Percentiles rank a stretch among this genome's conserved stretches.
phyloP scores from a whole-genome alignment of 53 echinoderm and acorn worm species.

The Paracentrotus lividus region DNA sequence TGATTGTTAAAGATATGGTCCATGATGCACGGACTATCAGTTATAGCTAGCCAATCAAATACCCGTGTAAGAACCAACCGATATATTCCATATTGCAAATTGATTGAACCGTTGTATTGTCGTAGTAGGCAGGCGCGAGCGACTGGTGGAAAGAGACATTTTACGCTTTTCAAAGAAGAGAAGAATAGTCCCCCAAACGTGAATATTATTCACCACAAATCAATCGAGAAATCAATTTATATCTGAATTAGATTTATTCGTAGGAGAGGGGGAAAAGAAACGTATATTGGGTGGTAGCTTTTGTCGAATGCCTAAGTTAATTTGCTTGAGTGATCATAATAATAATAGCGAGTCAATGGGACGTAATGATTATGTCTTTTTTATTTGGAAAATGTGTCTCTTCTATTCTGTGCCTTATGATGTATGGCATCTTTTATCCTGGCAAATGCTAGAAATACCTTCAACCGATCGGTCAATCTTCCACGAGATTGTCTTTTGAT shows the following conservation, averaged over 20 bases:
- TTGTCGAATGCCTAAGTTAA: constrained; percentile 56
- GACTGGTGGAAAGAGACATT: not conserved
- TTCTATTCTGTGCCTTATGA: not conserved
- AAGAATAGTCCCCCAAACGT: constrained; percentile 47
- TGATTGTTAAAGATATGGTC: not conserved
- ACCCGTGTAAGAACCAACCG: not conserved
- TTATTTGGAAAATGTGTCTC: not conserved
- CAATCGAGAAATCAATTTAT: constrained; percentile 62
- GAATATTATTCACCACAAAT: constrained; percentile 56
- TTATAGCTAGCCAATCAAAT: constrained; percentile 14
- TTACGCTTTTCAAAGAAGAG: constrained; percentile 27
- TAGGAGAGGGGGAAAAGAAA: not conserved
- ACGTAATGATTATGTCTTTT: constrained; percentile 10
- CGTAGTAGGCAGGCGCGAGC: not conserved
- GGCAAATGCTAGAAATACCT: not conserved
- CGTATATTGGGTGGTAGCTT: constrained; percentile 2
- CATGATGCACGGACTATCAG: constrained; percentile 19
- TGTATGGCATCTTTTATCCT: constrained; percentile 18
- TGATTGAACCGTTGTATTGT: constrained; percentile 13
- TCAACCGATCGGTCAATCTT: constrained; percentile 5
- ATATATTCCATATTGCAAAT: constrained; percentile 47
- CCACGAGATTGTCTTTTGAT: not conserved
- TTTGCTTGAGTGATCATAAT: constrained; percentile 47
- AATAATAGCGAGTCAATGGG: not conserved
- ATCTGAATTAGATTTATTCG: constrained; percentile 63